Base-by-base conservation (phyloP, 2,797 vertebrate genomes). In the Myripristis jacobus region DNA sequence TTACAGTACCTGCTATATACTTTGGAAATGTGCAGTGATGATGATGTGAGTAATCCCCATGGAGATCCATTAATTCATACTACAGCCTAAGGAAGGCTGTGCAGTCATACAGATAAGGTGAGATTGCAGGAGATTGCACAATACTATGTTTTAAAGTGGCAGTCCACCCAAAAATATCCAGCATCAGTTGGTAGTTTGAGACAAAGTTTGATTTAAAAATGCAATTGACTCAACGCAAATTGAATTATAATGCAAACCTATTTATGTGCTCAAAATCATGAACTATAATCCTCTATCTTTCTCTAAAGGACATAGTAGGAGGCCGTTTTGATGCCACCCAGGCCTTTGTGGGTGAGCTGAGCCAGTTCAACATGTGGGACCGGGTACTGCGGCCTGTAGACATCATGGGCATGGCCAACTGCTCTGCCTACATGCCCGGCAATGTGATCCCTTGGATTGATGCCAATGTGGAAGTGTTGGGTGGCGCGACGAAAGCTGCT, bases 291-390 rank as follows among this genome's bases (percentile, higher is more conserved):
- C 59, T 70, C 43, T 78, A 5, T 75, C 11, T 83, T 44, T 69
- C 52, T 18, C 0, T 61, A 4, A 89, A 99, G 98, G 98, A 99
- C 87, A 95, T 96, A 0, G 96, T 99, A 0, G 98, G 98, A 54
- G 97, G 97, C 51, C 94, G 97, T 36, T 99, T 99, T 7, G 98
- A 99, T 38, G 98, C 98, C 73, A 99, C 98, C 0, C 98, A 99
- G 94, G 98, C 98, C 7, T 99, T 99, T 0, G 97, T 99, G 15
- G 98, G 98, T 21, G 97, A 99, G 90, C 91, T 99, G 91, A 98
- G 96, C 91, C 98, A 99, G 88, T 98, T 99, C 93, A 99, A 97
- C 93, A 97, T 99, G 92, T 99, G 98, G 98, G 97, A 99, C 93
- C 93, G 96, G 29, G 96, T 99, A 22, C 95, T 99, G 50, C 95